Base-by-base conservation (phyloP, 2,113 vertebrate species). In the Pelobates fuscus region DNA sequence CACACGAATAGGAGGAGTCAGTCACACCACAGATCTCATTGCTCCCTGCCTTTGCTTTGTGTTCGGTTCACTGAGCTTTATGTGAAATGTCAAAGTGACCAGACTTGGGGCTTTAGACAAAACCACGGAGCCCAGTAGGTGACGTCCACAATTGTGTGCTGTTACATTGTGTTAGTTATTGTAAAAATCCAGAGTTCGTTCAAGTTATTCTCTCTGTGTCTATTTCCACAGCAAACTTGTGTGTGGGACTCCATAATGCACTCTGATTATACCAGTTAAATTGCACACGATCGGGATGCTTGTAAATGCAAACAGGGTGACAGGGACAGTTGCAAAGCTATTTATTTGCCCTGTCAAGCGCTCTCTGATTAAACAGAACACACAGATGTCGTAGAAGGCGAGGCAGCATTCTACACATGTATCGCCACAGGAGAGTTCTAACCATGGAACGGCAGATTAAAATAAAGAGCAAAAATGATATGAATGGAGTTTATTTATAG, bases 1-100 rank as follows among this genome's bases (percentile, higher is more conserved):
- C 55, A 46, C 55, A 44, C 29, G 67, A 30, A 49, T 18, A 43
- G 60, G 71, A 73, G 46, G 71, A 26, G 71, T n/a, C 58, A 26
- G 60, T n/a, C 58, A 14, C 24, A 60, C 2, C 52, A 20, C 52
- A 21, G 52, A 55, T 55, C 52, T 10, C 52, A 17, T 2, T 21
- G 52, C 52, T 21, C 46, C 12, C 21, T 55, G 52, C 52, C 17
- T 55, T 55, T 55, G 52, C 52, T 55, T 55, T 55, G 52, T 55
- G 52, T n/a, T n/a, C 23, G 2, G 14, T n/a, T 26, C 12, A 23
- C 41, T 26, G 8, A n/a, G 1, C 37, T 17, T 44, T 44, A 23
- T 29, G 14, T 20, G 17, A 29, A 17, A 37, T 21, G 5, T 21
- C 27, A 43, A 44, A 64, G 62, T 64, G n/a, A 5, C 32, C 10